Conservation (phyloP, 2,797 vertebrate species). For the Petrocephalus sullivani region DNA sequence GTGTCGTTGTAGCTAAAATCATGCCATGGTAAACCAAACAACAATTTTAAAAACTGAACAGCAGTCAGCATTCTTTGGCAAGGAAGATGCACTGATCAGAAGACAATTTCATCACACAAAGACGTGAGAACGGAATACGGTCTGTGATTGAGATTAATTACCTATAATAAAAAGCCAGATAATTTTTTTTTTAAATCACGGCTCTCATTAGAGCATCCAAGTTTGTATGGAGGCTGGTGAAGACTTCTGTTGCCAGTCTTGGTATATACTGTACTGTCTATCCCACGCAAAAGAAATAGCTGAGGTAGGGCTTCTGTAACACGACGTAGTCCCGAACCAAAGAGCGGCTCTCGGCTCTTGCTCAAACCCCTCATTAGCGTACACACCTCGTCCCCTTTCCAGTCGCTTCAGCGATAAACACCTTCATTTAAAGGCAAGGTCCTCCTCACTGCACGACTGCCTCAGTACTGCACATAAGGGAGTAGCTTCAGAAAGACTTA, state of each 20-base stretch:
- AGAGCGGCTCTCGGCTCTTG: background rate
- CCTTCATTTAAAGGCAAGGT: background rate
- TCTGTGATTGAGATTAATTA: background rate
- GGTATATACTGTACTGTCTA: background rate
- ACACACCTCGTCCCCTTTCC: background rate
- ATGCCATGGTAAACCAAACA: background rate
- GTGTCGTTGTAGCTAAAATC: background rate
- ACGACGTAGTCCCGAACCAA: background rate
- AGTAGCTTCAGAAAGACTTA: background rate
- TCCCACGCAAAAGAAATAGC: background rate
- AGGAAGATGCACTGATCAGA: background rate
- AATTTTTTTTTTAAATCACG: background rate
- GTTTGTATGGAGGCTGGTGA: background rate
- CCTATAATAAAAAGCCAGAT: background rate
- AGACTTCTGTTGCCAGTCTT: background rate
- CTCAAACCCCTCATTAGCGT: background rate
- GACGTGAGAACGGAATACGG: background rate
- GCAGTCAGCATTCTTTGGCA: background rate
- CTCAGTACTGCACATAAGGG: background rate
- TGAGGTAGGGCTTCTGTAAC: background rate
- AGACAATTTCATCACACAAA: background rate
- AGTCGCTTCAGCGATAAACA: constrained; percentile 9
- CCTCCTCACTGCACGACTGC: background rate
- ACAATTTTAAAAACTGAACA: background rate
- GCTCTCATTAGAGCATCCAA: constrained; percentile 4